Conservation (phyloP, 2,113 vertebrate species). For the Damaliscus lunatus region DNA sequence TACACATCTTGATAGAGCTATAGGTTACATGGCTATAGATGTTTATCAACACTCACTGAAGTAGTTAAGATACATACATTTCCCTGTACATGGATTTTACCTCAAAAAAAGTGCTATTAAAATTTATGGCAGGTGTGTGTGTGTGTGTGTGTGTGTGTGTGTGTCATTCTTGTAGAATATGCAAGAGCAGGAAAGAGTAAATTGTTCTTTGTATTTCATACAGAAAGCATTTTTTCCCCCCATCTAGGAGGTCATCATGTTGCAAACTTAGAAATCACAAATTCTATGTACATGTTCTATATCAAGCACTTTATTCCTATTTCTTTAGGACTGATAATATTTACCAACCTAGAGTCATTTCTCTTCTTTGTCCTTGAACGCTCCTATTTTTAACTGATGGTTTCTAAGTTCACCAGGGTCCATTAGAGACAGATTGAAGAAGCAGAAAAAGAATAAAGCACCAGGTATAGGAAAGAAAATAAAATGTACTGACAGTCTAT, state of each 20-base stretch:
- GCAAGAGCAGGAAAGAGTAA: not conserved
- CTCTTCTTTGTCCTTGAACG: constrained; percentile 26
- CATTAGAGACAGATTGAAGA: constrained; percentile 53
- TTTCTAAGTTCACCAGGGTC: constrained; percentile 58
- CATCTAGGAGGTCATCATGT: not conserved
- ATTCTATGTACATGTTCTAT: not conserved
- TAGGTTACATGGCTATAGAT: not conserved
- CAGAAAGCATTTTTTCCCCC: not conserved
- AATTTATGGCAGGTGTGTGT: not conserved
- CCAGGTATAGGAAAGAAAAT: constrained; percentile 39
- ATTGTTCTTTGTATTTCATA: not conserved
- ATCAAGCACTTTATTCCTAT: not conserved
- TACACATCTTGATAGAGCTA: not conserved
- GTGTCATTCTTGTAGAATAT: not conserved
- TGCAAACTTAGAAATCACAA: not conserved
- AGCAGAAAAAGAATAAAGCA: constrained; percentile 57
- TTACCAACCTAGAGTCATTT: constrained; percentile 13
- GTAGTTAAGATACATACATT: not conserved
- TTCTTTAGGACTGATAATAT: constrained; percentile 23
- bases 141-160: no score
- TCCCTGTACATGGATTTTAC: not conserved
- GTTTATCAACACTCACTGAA: not conserved
- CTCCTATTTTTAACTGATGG: constrained; percentile 67
- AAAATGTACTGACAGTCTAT: constrained; percentile 62
- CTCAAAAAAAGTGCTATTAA: not conserved